phyloP scores from a whole-genome alignment of 92 coral and sea anemone genomes.

The Paragorgia papillata region DNA sequence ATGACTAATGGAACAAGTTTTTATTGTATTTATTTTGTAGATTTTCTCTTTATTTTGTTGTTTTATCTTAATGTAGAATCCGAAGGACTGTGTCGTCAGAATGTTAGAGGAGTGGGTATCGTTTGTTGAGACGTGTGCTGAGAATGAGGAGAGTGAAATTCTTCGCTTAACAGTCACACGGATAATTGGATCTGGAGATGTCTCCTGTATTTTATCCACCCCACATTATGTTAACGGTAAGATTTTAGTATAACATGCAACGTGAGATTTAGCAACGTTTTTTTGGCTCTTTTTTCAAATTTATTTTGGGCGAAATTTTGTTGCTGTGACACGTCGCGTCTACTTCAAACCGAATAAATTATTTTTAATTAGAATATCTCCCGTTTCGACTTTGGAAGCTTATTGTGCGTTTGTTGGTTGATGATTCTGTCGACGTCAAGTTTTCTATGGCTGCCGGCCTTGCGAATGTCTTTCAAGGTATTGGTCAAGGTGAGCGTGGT shows the following conservation, averaged over 20 bases:
- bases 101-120: slow-evolving; percentile 18
- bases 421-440: slow-evolving; percentile 69
- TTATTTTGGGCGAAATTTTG: too few relatives aligned
- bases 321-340: too few relatives aligned
- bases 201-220: slow-evolving; percentile 1
- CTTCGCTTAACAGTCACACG: slow-evolving; percentile 20
- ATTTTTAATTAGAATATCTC: slow-evolving; percentile 43
- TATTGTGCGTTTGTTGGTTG: slow-evolving; percentile 63
- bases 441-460: slow-evolving; percentile 55
- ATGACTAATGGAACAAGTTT: too few relatives aligned
- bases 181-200: slow-evolving; percentile 27
- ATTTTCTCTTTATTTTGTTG: too few relatives aligned
- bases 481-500: slow-evolving; percentile 23
- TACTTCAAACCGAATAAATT: too few relatives aligned
- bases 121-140: slow-evolving; percentile 22
- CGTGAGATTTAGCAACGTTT: too few relatives aligned
- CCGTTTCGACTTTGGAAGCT: slow-evolving; percentile 70
- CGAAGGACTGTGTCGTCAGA: background rate
- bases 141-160: slow-evolving; percentile 31
- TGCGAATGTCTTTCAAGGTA: slow-evolving; percentile 2
- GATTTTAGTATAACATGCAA: background rate
- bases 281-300: too few relatives aligned
- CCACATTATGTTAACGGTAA: slow-evolving; percentile 14
- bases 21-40: too few relatives aligned
- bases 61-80: slow-evolving; percentile 1